Percentiles rank a stretch among this genome's conserved stretches.
phyloP scores from a whole-genome alignment of 2,113 vertebrate genomes.

The Todiramphus saurophagus region DNA sequence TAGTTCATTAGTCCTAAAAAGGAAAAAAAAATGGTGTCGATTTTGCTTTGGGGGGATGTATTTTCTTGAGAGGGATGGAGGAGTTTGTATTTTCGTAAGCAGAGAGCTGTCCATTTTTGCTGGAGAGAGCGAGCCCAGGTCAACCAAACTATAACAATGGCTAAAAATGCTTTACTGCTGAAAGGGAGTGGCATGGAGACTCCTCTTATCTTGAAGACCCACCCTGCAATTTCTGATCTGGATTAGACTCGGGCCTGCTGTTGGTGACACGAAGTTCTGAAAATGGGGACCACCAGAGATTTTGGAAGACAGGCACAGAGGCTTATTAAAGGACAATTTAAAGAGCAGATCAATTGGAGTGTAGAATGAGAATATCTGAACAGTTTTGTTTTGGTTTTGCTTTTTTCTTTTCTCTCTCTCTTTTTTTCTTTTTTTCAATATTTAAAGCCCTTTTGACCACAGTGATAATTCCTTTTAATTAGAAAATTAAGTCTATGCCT shows the following conservation, averaged over 20 bases:
- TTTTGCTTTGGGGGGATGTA: not conserved
- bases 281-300: not conserved
- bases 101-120: not conserved
- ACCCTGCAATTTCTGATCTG: not conserved
- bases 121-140: too few relatives aligned
- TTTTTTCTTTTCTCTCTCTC: too few relatives aligned
- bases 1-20: not conserved
- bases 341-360: not conserved
- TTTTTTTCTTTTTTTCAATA: not conserved
- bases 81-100: not conserved
- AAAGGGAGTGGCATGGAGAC: not conserved
- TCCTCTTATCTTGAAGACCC: not conserved
- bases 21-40: not conserved
- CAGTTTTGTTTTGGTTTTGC: not conserved
- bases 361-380: not conserved
- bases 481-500: not conserved
- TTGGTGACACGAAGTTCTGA: not conserved
- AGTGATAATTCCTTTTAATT: not conserved
- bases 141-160: accelerated
- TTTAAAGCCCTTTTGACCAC: not conserved
- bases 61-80: not conserved
- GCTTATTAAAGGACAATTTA: not conserved
- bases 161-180: accelerated
- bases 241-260: not conserved
- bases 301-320: not conserved